phyloP scores from a whole-genome alignment of 2,888 invertebrate genomes.

The Sphaerophoria rueppellii region DNA sequence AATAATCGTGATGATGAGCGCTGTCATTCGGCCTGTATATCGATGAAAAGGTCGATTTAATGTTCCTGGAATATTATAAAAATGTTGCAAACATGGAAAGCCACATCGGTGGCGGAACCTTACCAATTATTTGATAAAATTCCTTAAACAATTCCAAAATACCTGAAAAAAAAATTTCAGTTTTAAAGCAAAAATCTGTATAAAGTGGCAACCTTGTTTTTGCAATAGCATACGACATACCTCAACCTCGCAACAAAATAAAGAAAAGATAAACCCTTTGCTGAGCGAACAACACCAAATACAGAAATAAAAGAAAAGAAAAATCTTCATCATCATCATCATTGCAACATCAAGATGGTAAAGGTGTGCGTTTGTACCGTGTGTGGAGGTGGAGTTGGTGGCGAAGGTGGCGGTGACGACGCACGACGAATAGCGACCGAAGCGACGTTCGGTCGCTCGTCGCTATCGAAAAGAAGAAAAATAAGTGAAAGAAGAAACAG shows the following conservation, averaged over 20 bases:
- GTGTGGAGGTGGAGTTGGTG: conserved; percentile 49
- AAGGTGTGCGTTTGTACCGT: conserved; percentile 53
- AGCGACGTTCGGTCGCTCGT: too few relatives aligned
- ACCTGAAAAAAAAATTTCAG: neutral
- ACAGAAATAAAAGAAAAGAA: conserved; percentile 2
- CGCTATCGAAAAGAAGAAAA: conserved; percentile 1
- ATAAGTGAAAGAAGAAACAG: conserved; percentile 54
- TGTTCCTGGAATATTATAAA: too few relatives aligned
- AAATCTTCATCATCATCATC: conserved; percentile 31
- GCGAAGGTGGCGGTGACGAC: conserved; percentile 45
- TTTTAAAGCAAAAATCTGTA: neutral
- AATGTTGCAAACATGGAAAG: too few relatives aligned
- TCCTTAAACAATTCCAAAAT: neutral
- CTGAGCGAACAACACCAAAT: neutral
- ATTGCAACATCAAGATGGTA: conserved; percentile 39
- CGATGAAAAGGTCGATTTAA: too few relatives aligned
- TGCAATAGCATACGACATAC: neutral
- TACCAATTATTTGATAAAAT: too few relatives aligned
- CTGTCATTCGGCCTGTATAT: too few relatives aligned
- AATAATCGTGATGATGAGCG: too few relatives aligned
- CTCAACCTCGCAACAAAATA: too few relatives aligned
- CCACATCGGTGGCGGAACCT: too few relatives aligned
- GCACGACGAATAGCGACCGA: neutral
- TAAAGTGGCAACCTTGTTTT: conserved; percentile 22
- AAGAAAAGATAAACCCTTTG: conserved; percentile 15